Percentiles rank a stretch among this genome's conserved stretches.
phyloP scores from a whole-genome alignment of 2,888 invertebrate genomes.

The Siphonodentalium dalli region DNA sequence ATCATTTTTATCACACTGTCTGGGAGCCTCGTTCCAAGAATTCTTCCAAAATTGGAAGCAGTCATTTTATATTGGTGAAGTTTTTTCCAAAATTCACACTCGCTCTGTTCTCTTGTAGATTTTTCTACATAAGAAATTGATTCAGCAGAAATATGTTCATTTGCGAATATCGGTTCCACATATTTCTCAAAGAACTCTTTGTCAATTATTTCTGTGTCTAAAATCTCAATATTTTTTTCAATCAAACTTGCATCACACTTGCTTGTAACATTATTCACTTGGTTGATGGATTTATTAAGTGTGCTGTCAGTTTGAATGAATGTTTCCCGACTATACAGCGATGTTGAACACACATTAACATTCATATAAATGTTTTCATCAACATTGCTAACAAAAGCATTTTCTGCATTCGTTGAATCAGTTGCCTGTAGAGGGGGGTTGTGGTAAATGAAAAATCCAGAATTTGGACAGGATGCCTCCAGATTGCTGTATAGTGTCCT shows the following conservation, averaged over 20 bases:
- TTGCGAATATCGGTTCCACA: neutral
- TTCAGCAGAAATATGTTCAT: neutral
- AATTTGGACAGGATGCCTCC: conserved; percentile 10
- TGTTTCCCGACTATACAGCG: too few species aligned
- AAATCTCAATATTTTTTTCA: neutral
- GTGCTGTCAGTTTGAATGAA: too few species aligned
- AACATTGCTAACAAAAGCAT: too few species aligned
- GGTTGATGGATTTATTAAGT: too few species aligned
- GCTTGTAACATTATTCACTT: too few species aligned
- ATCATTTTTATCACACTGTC: conserved; percentile 5
- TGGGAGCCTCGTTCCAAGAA: conserved; percentile 9
- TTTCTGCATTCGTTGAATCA: neutral
- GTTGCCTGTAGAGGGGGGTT: neutral
- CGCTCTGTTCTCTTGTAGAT: conserved; percentile 4
- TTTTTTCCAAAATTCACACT: conserved; percentile 8
- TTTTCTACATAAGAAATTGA: neutral
- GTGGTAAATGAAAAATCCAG: conserved; percentile 19
- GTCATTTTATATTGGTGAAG: conserved; percentile 10
- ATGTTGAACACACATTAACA: too few species aligned
- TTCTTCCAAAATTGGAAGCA: conserved; percentile 24
- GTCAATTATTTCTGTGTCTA: neutral
- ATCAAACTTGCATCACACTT: too few species aligned
- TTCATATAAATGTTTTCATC: too few species aligned
- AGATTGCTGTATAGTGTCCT: conserved; percentile 2
- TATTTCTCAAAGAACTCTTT: neutral